These are phyloP conservation scores for Falco rusticolus DNA, from an alignment of 2,797 vertebrate genomes.

Conservation along the genomic window DNA sequence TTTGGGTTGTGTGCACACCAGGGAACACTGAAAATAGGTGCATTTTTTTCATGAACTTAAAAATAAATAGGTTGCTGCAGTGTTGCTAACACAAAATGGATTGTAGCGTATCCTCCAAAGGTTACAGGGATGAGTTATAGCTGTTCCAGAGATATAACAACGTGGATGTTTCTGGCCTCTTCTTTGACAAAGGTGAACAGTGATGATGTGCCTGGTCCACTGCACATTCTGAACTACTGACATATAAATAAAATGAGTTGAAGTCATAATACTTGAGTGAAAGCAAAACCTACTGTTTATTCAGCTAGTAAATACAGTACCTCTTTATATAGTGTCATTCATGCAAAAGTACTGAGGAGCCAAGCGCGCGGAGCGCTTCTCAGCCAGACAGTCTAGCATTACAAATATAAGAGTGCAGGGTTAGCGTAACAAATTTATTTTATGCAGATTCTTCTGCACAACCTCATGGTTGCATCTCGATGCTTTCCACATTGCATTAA, in stretches of 20 bases:
- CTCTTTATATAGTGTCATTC: slow-evolving; percentile 46
- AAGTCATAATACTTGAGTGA: slow-evolving; percentile 58
- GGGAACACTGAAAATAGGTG: slow-evolving; percentile 29
- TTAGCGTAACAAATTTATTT: slow-evolving; percentile 7
- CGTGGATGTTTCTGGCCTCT: slow-evolving; percentile 17
- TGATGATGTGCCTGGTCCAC: slow-evolving; percentile 56
- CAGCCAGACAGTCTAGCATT: neutral
- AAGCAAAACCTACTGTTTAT: slow-evolving; percentile 68
- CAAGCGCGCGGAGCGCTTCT: neutral
- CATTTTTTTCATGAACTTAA: slow-evolving; percentile 47
- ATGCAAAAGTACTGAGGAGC: slow-evolving; percentile 34
- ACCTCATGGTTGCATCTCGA: neutral
- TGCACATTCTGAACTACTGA: slow-evolving; percentile 60
- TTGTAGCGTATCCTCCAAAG: slow-evolving; percentile 46
- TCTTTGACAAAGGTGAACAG: slow-evolving; percentile 58
- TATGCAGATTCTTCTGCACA: slow-evolving; percentile 8
- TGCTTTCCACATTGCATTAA: slow-evolving; percentile 15
- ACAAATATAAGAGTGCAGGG: neutral
- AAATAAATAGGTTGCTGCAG: slow-evolving; percentile 25
- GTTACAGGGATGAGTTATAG: slow-evolving; percentile 45
- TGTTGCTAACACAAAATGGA: slow-evolving; percentile 51
- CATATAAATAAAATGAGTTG: slow-evolving; percentile 63
- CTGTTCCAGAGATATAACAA: slow-evolving; percentile 17
- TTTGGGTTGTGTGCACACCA: neutral
- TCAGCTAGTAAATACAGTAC: slow-evolving; percentile 52